phyloP scores from a whole-genome alignment of 2,113 vertebrate genomes.

The Tetraodon nigroviridis region DNA sequence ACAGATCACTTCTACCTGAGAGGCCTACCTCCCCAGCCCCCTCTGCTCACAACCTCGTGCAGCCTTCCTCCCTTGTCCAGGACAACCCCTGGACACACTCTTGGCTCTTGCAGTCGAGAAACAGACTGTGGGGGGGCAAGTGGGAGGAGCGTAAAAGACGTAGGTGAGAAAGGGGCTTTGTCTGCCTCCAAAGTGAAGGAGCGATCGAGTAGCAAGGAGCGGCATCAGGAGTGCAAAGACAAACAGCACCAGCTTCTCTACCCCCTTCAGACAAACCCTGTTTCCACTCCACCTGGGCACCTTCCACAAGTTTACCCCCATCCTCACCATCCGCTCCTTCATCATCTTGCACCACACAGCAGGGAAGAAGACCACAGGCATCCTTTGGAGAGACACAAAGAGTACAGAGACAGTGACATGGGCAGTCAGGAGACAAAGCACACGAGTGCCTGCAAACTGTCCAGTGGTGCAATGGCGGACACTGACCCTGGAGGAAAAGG shows the following conservation, averaged over 20 bases:
- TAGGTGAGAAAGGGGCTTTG: conserved; percentile 74
- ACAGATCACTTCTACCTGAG: conserved; percentile 96
- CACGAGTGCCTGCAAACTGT: conserved; percentile 80
- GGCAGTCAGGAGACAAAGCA: conserved; percentile 72
- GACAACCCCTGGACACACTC: conserved; percentile 76
- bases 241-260: conserved; percentile 61
- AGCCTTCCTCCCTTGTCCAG: conserved; percentile 83
- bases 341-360: conserved; percentile 58
- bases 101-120: conserved; percentile 85
- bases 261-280: conserved; percentile 38
- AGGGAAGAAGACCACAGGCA: conserved; percentile 74
- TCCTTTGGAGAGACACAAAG: conserved; percentile 78
- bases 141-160: conserved; percentile 78
- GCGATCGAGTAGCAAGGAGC: conserved; percentile 71
- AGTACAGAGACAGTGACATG: conserved; percentile 75
- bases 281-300: conserved; percentile 38
- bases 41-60: conserved; percentile 85
- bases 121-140: conserved; percentile 70
- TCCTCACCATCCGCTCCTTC: conserved; percentile 54
- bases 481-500: conserved; percentile 64
- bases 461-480: conserved; percentile 60
- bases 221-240: conserved; percentile 76
- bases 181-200: conserved; percentile 81
- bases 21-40: conserved; percentile 86
- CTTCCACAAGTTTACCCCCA: conserved; percentile 64